Base-by-base conservation (phyloP, 2,888 invertebrate species). In the Hartigia nigra region DNA sequence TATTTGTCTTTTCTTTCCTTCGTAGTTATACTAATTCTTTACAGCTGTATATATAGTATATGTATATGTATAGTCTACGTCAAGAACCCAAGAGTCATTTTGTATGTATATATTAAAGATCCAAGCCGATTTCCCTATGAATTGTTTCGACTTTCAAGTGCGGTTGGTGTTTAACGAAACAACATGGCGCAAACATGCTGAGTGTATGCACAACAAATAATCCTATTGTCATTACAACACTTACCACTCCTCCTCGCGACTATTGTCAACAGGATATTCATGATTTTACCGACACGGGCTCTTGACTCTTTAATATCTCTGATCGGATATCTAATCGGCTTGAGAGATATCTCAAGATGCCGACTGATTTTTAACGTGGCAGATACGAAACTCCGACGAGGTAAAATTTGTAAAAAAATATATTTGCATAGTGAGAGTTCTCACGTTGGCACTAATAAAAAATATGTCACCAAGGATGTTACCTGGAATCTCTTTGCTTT, bases 181-280 rank as follows among this genome's bases (percentile, higher is more conserved):
- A 86, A 87, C 84, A 84, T 82, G 75, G 36, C 76, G 79, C 83
- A 85, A 86, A 86, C 82, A 86, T 12, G 39, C 80, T 74, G 76
- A 83, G 83, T 83, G 77, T 86, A 79, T 84, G 77, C 82, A 77
- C 31, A 74, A 74, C 72, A 72, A 72, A 72, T 72, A 72, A 34
- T 34, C 72, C 72, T 32, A 72, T 72, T 31, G 72, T 72, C 32
- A 23, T 34, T 72, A 72, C 72, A 32, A 34, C 72, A 34, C 72
- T 55, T 23, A 55, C 55, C 55, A 14, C 72, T 31, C 32, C 32
- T 72, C 32, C 72, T 31, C n/a, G 31, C 12, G 72, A 72, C 32
- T 72, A 32, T 72, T 31, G 72, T 72, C 72, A 72, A 72, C 72
- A 72, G 72, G 31, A 72, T 72, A 72, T 72, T 72, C 55, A 55